A percentile compares a stretch with the other conserved stretches of the same genome.
Conservation (phyloP, 2,888 invertebrate species). For the Orthosia incerta region DNA sequence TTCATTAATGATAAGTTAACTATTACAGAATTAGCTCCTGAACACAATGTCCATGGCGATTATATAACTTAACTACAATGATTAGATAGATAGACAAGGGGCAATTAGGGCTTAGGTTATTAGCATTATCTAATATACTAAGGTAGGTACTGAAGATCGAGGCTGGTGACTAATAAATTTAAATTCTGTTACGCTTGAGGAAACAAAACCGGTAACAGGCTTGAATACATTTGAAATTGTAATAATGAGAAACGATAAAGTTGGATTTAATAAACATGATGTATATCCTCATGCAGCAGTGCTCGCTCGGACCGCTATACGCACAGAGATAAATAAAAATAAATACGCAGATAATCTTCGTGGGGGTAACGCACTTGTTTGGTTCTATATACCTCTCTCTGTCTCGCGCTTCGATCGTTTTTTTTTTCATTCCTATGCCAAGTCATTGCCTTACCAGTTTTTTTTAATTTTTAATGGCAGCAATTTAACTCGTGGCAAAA, state of each 20-base stretch:
- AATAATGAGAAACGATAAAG: constrained; percentile 23
- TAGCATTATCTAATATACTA: constrained; percentile 12
- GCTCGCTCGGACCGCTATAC: constrained; percentile 65
- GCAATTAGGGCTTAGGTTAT: constrained; percentile 16
- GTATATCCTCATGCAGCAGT: constrained; percentile 50
- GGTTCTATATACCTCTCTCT: constrained; percentile 80
- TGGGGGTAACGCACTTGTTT: constrained; percentile 90
- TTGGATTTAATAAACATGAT: constrained; percentile 66
- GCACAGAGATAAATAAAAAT: constrained; percentile 81
- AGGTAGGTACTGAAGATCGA: constrained; percentile 8
- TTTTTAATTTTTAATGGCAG: constrained; percentile 85
- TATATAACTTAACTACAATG: constrained; percentile 26
- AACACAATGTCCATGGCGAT: constrained; percentile 14
- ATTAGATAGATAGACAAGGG: constrained; percentile 14
- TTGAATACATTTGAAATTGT: constrained; percentile 35
- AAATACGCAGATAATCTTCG: constrained; percentile 86
- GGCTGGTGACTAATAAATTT: constrained; percentile 35
- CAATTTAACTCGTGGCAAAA: constrained; percentile 79
- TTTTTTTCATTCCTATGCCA: constrained; percentile 82
- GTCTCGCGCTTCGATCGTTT: constrained; percentile 79
- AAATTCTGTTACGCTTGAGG: constrained; percentile 39
- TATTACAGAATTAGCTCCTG: constrained; percentile 39
- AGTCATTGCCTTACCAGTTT: constrained; percentile 86
- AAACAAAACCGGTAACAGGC: constrained; percentile 32
- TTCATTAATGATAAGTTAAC: constrained; percentile 53